These are phyloP conservation scores for Mesopsocus fuscifrons DNA, from an alignment of 2,888 invertebrate genomes.

Conservation along the genomic window DNA sequence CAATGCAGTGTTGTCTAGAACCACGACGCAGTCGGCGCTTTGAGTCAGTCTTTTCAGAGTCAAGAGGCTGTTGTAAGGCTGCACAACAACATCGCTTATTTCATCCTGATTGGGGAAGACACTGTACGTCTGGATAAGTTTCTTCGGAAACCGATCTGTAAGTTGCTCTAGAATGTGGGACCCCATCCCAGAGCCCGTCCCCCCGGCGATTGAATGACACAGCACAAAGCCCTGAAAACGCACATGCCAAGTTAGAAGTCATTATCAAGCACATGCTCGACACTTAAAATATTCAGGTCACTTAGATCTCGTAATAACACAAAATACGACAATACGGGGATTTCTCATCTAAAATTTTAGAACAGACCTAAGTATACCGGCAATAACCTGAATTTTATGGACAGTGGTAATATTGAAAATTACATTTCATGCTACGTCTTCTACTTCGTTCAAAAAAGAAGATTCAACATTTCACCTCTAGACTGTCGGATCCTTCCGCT, in stretches of 20 bases:
- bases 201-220: slow-evolving; percentile 98
- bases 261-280: no score
- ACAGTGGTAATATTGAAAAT: no score
- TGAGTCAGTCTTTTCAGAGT: slow-evolving; percentile 87
- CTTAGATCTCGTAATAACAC: no score
- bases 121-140: slow-evolving; percentile 93
- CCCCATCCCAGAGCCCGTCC: slow-evolving; percentile 98
- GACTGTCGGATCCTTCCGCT: slow-evolving; percentile 94
- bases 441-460: no score
- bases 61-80: slow-evolving; percentile 88
- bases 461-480: no score
- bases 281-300: background rate
- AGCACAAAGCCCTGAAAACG: slow-evolving; percentile 83
- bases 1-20: slow-evolving; percentile 92
- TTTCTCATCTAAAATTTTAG: no score
- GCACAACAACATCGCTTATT: slow-evolving; percentile 50
- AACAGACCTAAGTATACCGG: no score
- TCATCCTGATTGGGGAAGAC: slow-evolving; percentile 97
- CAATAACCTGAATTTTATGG: no score
- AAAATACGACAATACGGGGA: background rate
- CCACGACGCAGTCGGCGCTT: slow-evolving; percentile 92
- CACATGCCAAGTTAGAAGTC: no score
- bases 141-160: slow-evolving; percentile 90
- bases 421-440: no score
- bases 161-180: slow-evolving; percentile 81